Percentiles rank a stretch among this genome's conserved stretches.
Evolutionary conservation across 2,888 invertebrate genomes (phyloP).

Genomic region (Scaptomyza flava): DNA sequence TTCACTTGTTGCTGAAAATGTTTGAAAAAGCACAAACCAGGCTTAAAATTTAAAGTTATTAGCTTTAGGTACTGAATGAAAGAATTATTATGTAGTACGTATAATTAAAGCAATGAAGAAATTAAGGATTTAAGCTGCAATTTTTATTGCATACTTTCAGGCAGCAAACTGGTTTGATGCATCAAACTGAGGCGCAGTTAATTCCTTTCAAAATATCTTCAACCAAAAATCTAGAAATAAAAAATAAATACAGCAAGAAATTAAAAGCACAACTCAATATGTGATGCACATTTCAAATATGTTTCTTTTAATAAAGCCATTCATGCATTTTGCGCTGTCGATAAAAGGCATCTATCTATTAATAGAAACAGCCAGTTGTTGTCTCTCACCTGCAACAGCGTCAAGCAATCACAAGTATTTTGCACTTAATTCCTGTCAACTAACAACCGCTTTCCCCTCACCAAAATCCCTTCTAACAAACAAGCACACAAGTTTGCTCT

Average conservation of each 20-base stretch:
- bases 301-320: not conserved
- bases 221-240: not conserved
- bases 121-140: too few relatives aligned
- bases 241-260: not conserved
- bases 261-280: not conserved
- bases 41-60: not conserved
- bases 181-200: too few relatives aligned
- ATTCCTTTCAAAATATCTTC: too few relatives aligned
- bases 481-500: conserved; percentile 35
- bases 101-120: too few relatives aligned
- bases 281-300: not conserved
- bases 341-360: conserved; percentile 1
- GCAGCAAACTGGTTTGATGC: not conserved
- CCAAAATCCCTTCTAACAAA: not conserved
- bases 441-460: not conserved
- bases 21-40: too few relatives aligned
- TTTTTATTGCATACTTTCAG: conserved; percentile 6
- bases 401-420: conserved; percentile 22
- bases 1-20: conserved; percentile 55
- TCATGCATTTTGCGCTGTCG: not conserved
- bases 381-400: conserved; percentile 4
- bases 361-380: conserved; percentile 6
- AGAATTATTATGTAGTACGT: too few relatives aligned
- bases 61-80: not conserved
- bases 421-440: conserved; percentile 33